A percentile compares a stretch with the other conserved stretches of the same genome.
Conservation (phyloP, 2,888 invertebrate genomes). For the Molanna angustata region DNA sequence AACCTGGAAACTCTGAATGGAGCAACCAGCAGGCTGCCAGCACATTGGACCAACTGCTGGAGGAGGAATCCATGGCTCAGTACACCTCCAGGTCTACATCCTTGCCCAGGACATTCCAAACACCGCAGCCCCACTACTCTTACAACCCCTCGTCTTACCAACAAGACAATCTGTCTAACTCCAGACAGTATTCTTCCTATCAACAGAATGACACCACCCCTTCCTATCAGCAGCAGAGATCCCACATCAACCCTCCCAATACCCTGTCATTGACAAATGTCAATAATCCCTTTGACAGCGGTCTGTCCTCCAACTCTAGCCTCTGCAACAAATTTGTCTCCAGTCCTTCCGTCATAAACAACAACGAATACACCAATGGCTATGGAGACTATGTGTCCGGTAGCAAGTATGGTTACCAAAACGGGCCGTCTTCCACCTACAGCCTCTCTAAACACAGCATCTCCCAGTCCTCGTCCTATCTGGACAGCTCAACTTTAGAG, state of each 20-base stretch:
- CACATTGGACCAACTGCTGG: slow-evolving; percentile 51
- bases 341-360: slow-evolving; percentile 27
- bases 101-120: slow-evolving; percentile 44
- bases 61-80: slow-evolving; percentile 49
- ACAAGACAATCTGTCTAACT: slow-evolving; percentile 12
- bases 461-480: slow-evolving; percentile 48
- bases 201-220: slow-evolving; percentile 18
- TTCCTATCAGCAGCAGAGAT: slow-evolving; percentile 15
- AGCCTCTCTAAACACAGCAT: slow-evolving; percentile 35
- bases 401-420: slow-evolving; percentile 11
- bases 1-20: slow-evolving; percentile 51
- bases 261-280: slow-evolving; percentile 32
- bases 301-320: slow-evolving; percentile 31
- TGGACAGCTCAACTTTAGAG: slow-evolving; percentile 50
- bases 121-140: slow-evolving; percentile 45
- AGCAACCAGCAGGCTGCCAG: slow-evolving; percentile 45
- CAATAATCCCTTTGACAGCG: slow-evolving; percentile 39
- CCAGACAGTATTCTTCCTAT: slow-evolving; percentile 12
- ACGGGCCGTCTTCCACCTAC: slow-evolving; percentile 16
- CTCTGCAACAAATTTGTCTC: slow-evolving; percentile 28
- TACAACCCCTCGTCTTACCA: slow-evolving; percentile 19
- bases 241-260: slow-evolving; percentile 30
- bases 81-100: slow-evolving; percentile 50
- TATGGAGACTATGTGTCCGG: slow-evolving; percentile 18
- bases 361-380: slow-evolving; percentile 25